A percentile compares a stretch with the other conserved stretches of the same genome.
These are phyloP conservation scores for Nebria brevicollis DNA, from an alignment of 2,888 invertebrate genomes.

Conservation along the genomic window DNA sequence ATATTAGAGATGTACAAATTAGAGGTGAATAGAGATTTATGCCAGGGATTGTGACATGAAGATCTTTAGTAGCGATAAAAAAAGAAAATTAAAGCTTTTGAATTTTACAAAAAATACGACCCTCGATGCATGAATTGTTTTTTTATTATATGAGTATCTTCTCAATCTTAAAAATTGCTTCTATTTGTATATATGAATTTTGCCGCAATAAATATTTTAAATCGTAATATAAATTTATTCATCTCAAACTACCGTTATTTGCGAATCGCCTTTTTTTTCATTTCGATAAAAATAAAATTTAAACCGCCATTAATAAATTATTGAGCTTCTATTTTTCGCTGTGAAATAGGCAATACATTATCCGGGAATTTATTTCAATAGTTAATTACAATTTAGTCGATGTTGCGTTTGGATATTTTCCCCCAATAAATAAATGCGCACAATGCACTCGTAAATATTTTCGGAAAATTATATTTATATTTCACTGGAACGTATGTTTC, in stretches of 20 bases:
- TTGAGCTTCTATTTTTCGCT: neutral
- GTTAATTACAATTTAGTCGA: neutral
- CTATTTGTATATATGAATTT: too few species aligned
- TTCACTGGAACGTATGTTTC: slow-evolving; percentile 39
- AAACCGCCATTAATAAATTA: neutral
- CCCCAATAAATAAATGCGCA: neutral
- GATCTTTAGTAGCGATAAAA: too few species aligned
- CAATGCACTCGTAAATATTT: slow-evolving; percentile 35
- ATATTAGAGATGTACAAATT: neutral
- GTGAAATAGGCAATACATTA: neutral
- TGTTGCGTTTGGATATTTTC: neutral
- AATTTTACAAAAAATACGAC: too few species aligned
- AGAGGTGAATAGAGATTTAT: neutral
- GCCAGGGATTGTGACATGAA: neutral
- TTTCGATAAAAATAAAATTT: neutral
- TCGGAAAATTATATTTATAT: slow-evolving; percentile 38
- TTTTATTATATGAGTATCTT: too few species aligned
- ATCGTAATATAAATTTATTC: too few species aligned
- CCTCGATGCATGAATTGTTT: too few species aligned
- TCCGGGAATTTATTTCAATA: neutral
- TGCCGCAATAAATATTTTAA: too few species aligned
- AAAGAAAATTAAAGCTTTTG: too few species aligned
- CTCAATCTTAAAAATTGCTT: too few species aligned
- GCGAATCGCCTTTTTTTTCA: too few species aligned
- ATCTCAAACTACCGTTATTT: too few species aligned